Evolutionary conservation across 2,888 invertebrate genomes (phyloP).

Genomic region (Agrotis segetum): DNA sequence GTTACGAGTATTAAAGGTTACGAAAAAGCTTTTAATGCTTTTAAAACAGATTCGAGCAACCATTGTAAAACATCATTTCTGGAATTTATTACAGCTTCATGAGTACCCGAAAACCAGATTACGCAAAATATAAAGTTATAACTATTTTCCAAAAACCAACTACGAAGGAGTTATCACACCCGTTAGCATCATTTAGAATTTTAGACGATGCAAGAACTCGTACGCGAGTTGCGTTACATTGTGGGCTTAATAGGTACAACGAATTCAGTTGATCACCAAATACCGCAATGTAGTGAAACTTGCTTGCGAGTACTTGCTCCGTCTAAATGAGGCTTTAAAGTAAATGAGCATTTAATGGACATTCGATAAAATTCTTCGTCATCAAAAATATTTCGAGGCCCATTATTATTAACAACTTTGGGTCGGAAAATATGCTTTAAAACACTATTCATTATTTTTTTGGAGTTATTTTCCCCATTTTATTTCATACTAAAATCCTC

Average conservation of each 20-base stretch:
- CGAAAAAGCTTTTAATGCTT: not conserved
- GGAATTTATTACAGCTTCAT: not conserved
- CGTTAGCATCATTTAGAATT: no score
- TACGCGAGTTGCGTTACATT: no score
- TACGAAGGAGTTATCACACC: no score
- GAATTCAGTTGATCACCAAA: no score
- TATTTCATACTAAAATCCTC: not conserved
- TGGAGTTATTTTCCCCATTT: slow-evolving; percentile 3
- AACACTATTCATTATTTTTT: not conserved
- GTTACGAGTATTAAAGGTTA: not conserved
- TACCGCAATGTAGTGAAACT: no score
- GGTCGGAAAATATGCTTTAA: not conserved
- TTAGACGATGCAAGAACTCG: no score
- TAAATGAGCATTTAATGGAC: not conserved
- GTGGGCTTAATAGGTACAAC: no score
- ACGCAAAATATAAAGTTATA: not conserved
- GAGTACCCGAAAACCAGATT: not conserved
- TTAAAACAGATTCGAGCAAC: not conserved
- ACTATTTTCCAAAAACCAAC: not conserved
- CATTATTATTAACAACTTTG: not conserved
- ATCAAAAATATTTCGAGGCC: not conserved
- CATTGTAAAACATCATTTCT: not conserved
- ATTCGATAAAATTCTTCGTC: not conserved
- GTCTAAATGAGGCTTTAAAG: no score
- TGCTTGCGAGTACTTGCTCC: no score